These are phyloP conservation scores for Pelecanoides urinatrix DNA, from an alignment of 2,113 vertebrate genomes.

Conservation along the genomic window DNA sequence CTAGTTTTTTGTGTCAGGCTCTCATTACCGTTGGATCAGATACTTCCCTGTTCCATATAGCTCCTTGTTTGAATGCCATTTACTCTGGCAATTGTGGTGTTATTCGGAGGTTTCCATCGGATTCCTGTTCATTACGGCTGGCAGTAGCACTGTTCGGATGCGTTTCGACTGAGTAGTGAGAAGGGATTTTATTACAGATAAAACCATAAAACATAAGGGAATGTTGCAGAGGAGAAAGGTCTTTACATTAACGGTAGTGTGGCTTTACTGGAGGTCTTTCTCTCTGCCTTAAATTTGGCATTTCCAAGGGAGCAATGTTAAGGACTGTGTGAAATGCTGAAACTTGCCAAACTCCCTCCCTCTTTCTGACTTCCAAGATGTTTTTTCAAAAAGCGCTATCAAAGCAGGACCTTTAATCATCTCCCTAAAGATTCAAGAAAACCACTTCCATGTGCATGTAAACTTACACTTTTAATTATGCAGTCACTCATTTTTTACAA, in stretches of 20 bases:
- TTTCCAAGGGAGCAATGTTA: background rate
- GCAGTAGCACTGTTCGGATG: background rate
- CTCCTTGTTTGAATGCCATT: background rate
- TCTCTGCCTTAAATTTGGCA: background rate
- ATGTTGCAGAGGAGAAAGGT: background rate
- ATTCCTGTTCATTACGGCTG: background rate
- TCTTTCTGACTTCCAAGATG: background rate
- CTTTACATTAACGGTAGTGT: background rate
- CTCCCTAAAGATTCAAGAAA: background rate
- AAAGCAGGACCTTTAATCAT: background rate
- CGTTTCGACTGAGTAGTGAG: background rate
- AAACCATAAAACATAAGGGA: background rate
- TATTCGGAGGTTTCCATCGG: background rate
- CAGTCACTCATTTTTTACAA: background rate
- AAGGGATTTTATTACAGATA: background rate
- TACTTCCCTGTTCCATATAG: background rate
- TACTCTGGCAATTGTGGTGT: background rate
- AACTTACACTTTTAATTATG: constrained; percentile 32
- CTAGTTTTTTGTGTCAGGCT: background rate
- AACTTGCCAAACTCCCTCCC: background rate
- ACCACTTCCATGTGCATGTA: background rate
- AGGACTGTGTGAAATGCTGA: background rate
- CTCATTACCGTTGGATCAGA: background rate
- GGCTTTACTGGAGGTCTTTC: background rate
- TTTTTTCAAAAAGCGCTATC: background rate